Evolutionary conservation across 2,797 vertebrate species (phyloP), one percentile per base, ranked within the genome.

Genomic region (Ptychobarbus kaznakovi): DNA sequence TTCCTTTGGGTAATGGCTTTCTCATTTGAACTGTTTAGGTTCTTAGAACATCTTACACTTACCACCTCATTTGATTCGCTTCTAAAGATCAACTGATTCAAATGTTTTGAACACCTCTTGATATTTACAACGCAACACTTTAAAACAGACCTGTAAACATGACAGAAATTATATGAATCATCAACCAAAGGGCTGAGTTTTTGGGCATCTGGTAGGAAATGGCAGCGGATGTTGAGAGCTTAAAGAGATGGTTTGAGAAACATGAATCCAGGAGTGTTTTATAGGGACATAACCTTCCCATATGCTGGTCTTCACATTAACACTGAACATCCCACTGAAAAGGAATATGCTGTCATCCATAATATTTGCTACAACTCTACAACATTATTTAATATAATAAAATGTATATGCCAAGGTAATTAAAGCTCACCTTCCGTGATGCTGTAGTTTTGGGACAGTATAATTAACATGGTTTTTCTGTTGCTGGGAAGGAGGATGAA

Each of bases 241-340:
- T 58, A 82, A 72, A 61, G 38, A 58, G 35, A 42, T 61, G 40
- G 22, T 82, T 82, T 82, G 72, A 83, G 72, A 51, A 65, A 35
- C 16, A 65, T 75, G 58, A 83, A 51, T 76, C 11, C 38, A 32
- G 40, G 18, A 49, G 53, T 2, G 13, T 74, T 63, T 82, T 63
- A 72, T 58, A 63, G 69, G n/a, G 42, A 44, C 10, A 11, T n/a
- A 46, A 18, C 69, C 40, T 74, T 40, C 40, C 40, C 81, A 82
- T 74, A 11, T 82, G 69, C 81, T 74, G 25, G 42, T 74, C 53
- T 74, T 63, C 9, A 35, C 40, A 72, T 81, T 72, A 81, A 81
- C 35, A 69, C 42, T 2, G 51, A 44, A 44, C 25, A 20, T 65
- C n/a, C 38, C 20, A 4, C 12, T 63, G 22, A 63, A 73, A 56